Evolutionary conservation across 2,113 vertebrate species (phyloP), one percentile per base, ranked within the genome.

Genomic region (Eulemur macaco): DNA sequence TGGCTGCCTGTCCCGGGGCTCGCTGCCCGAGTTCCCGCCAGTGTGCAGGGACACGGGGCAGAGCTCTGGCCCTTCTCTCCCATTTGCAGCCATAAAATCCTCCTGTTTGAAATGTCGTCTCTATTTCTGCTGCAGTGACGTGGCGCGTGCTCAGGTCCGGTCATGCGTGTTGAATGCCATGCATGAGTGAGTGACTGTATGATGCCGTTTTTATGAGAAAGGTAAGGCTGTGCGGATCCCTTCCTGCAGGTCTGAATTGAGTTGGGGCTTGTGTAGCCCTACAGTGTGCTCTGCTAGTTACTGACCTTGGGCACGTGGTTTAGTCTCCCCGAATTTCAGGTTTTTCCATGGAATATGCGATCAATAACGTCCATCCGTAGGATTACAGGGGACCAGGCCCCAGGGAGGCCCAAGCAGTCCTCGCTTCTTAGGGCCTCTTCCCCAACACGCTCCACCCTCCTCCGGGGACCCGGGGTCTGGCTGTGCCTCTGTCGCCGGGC

Each of bases 401-500:
- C 21, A 2, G 47, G 13, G 10, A 12, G 3, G 8, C 9, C 23
- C 2, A 63, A 2, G 8, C 1, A 3, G 18, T 21, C 54, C 64
- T 0, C 7, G 23, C 23, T 10, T 18, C 58, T 21, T 12, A 14
- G 11, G 1, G 11, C 7, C 18, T 2, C 52, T 12, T 3, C 37
- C 4, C 0, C 4, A 27, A 6, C 1, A 0, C 10, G 7, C 45
- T 2, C 14, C 23, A 2, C 10, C 76, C 50, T 29, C 52, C 63
- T 29, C 0, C 0, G 0, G 47, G 56, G 4, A 45, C 18, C 66
- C 0, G 25, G 23, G 23, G 8, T 4, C 14, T 3, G 0, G 1
- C 3, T 1, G 42, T 23, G 2, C 4, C 13, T 5, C 58, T n/a
- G 25, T 31, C 5, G 11, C 5, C 10, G 0, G 0, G 11, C 0